phyloP scores from a whole-genome alignment of 2,888 invertebrate species.

The Aromia moschata region DNA sequence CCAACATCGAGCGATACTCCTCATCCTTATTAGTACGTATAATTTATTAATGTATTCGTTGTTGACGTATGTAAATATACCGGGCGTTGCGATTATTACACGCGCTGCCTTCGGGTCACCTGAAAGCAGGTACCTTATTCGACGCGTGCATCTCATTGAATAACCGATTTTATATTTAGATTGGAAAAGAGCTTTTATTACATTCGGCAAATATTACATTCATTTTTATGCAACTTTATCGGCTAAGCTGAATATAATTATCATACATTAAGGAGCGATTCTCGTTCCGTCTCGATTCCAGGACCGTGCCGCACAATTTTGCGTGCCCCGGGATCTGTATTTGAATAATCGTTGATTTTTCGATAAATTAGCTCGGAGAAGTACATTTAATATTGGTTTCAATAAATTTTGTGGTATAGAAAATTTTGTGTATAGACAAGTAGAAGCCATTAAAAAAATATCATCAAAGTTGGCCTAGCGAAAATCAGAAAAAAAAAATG shows the following conservation, averaged over 20 bases:
- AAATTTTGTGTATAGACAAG: too few species aligned
- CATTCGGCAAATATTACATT: constrained; percentile 5
- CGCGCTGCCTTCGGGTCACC: constrained; percentile 42
- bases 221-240: constrained; percentile 7
- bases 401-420: too few species aligned
- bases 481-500: too few species aligned
- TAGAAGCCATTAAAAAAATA: too few species aligned
- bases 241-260: constrained; percentile 4
- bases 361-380: too few species aligned
- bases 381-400: too few species aligned
- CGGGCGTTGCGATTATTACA: constrained; percentile 40
- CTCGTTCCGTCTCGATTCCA: neutral
- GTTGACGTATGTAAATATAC: constrained; percentile 50
- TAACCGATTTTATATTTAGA: constrained; percentile 5
- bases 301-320: neutral
- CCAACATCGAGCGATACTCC: neutral
- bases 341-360: too few species aligned
- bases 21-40: constrained; percentile 26
- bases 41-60: constrained; percentile 50
- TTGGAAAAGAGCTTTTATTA: constrained; percentile 2
- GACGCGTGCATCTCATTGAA: constrained; percentile 2
- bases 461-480: too few species aligned
- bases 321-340: too few species aligned
- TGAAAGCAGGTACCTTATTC: constrained; percentile 21
- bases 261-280: neutral